A percentile compares a stretch with the other conserved stretches of the same genome.
phyloP scores from a whole-genome alignment of 2,888 invertebrate genomes.

The Eudasyphora cyanicolor region DNA sequence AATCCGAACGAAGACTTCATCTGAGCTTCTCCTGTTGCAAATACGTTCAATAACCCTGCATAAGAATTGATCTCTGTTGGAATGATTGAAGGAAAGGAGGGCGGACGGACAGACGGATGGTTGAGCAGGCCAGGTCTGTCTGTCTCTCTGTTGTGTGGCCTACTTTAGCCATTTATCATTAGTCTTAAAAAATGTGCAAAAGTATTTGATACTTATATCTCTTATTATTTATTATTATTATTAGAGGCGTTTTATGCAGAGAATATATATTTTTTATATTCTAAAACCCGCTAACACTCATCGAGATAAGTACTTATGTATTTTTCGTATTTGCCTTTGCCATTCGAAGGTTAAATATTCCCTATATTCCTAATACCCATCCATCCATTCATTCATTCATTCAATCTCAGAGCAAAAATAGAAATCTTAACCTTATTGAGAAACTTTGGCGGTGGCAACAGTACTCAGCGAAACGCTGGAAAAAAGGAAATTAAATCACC shows the following conservation, averaged over 20 bases:
- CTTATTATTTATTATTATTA: conserved; percentile 4
- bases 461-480: conserved; percentile 26
- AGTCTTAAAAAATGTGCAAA: conserved; percentile 50
- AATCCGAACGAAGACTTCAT: conserved; percentile 41
- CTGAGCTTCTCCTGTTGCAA: conserved; percentile 1
- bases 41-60: conserved; percentile 26
- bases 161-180: conserved; percentile 61
- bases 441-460: neutral
- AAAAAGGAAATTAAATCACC: conserved; percentile 61
- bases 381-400: neutral
- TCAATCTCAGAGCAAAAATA: conserved; percentile 57
- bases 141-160: conserved; percentile 46
- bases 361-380: neutral
- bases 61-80: conserved; percentile 26
- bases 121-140: neutral
- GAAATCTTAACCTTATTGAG: conserved; percentile 61
- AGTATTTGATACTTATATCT: conserved; percentile 37
- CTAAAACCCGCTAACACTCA: conserved; percentile 56
- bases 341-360: conserved; percentile 58
- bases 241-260: neutral
- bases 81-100: too few species aligned
- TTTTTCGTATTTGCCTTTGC: conserved; percentile 31
- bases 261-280: too few species aligned
- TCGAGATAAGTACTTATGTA: neutral
- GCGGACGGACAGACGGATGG: too few species aligned